These are phyloP conservation scores for Perognathus longimembris DNA, from an alignment of 2,113 vertebrate genomes.

Conservation along the genomic window DNA sequence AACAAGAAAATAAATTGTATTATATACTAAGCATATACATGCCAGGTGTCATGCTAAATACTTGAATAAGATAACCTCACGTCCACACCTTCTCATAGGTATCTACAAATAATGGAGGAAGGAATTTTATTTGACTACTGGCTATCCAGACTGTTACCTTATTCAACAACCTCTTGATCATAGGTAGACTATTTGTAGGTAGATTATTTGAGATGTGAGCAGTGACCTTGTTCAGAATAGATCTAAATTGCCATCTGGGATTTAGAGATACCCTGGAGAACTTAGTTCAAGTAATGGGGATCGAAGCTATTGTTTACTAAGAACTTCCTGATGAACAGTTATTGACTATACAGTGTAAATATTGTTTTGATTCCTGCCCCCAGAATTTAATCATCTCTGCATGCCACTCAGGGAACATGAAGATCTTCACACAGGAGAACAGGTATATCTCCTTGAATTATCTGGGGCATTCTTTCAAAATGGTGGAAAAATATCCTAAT, in stretches of 20 bases:
- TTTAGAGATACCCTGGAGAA: background rate
- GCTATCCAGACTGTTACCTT: background rate
- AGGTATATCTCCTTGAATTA: background rate
- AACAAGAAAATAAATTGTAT: background rate
- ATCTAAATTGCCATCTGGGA: background rate
- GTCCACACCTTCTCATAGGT: background rate
- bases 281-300: background rate
- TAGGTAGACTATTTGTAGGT: background rate
- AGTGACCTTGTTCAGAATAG: background rate
- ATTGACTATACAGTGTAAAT: background rate
- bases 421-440: background rate
- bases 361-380: background rate
- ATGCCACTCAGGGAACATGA: background rate
- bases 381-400: background rate
- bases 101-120: background rate
- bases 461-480: background rate
- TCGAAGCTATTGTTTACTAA: background rate
- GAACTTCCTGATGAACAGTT: background rate
- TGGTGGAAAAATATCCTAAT: background rate
- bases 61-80: background rate
- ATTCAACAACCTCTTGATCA: background rate
- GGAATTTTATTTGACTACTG: background rate
- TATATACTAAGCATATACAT: background rate
- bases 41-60: background rate
- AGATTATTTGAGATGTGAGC: constrained; percentile 1